Percentiles rank a stretch among this genome's conserved stretches.
Evolutionary conservation across 2,113 vertebrate species (phyloP).

Genomic region (Cololabis saira): DNA sequence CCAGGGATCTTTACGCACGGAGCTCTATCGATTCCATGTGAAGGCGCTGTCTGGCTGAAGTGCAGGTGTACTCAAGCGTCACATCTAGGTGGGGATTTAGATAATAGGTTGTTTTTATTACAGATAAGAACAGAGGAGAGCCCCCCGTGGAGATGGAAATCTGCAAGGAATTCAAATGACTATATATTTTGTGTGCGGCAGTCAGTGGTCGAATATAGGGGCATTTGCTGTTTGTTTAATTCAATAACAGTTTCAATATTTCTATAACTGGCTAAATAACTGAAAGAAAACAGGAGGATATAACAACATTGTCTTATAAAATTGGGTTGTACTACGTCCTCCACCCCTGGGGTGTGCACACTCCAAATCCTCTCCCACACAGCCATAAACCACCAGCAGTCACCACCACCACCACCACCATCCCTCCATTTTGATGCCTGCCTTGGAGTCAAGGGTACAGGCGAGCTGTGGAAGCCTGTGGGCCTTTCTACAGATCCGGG

Average conservation of each 20-base stretch:
- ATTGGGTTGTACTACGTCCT: constrained; percentile 57
- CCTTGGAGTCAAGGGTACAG: constrained; percentile 73
- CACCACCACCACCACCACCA: constrained; percentile 45
- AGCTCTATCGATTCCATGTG: constrained; percentile 29
- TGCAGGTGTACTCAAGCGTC: constrained; percentile 42
- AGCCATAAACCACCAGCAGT: constrained; percentile 61
- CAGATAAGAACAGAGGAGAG: neutral
- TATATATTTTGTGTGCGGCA: constrained; percentile 8
- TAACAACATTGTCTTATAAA: constrained; percentile 25
- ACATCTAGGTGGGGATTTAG: constrained; percentile 13
- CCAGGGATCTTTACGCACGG: constrained; percentile 67
- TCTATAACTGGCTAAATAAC: neutral
- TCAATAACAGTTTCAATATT: too few relatives aligned
- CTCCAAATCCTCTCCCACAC: constrained; percentile 45
- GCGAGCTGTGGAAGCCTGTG: constrained; percentile 57
- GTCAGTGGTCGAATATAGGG: neutral
- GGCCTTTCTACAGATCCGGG: constrained; percentile 68
- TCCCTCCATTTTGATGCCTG: constrained; percentile 76
- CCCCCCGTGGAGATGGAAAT: neutral
- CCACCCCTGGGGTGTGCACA: constrained; percentile 44
- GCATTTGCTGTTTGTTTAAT: neutral
- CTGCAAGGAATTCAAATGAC: constrained; percentile 33
- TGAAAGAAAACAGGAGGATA: constrained; percentile 4
- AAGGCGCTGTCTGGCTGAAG: constrained; percentile 38
- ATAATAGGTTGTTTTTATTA: constrained; percentile 2